Percentiles rank a stretch among this genome's conserved stretches.
Evolutionary conservation across 1,140 invertebrate genomes (phyloP).

Genomic region (Idris sp.): DNA sequence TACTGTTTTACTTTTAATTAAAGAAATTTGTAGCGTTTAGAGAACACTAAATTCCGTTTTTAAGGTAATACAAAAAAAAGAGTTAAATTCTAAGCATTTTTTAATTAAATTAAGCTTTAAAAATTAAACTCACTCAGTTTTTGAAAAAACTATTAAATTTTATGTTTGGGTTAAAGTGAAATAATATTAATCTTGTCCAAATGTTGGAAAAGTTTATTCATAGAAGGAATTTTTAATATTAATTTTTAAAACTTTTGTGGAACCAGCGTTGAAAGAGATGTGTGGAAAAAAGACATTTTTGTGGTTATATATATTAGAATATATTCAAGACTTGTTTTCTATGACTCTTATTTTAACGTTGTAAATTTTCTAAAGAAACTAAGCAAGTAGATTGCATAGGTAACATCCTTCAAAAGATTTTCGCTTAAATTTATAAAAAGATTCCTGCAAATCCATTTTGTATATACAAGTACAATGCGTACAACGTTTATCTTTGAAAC

Average conservation of each 20-base stretch:
- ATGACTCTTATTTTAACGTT: slow-evolving; percentile 44
- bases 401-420: slow-evolving; percentile 45
- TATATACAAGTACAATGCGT: slow-evolving; percentile 43
- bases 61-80: too few species aligned
- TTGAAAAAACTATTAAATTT: too few species aligned
- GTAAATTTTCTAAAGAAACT: slow-evolving; percentile 46
- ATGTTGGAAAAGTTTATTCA: slow-evolving; percentile 6
- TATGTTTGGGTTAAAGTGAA: slow-evolving; percentile 2
- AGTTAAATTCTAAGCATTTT: too few species aligned
- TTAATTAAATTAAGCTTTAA: too few species aligned
- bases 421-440: slow-evolving; percentile 44
- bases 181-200: slow-evolving; percentile 13
- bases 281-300: slow-evolving; percentile 28
- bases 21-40: too few species aligned
- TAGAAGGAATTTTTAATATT: slow-evolving; percentile 11
- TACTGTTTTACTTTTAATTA: too few species aligned
- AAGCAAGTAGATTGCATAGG: slow-evolving; percentile 32
- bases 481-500: slow-evolving; percentile 31
- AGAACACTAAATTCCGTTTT: too few species aligned
- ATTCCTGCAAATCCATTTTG: slow-evolving; percentile 42
- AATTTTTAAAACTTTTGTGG: slow-evolving; percentile 21
- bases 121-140: too few species aligned
- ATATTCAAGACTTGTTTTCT: slow-evolving; percentile 41
- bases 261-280: slow-evolving; percentile 39
- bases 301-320: slow-evolving; percentile 44